phyloP scores from a whole-genome alignment of 2,113 vertebrate genomes.

The Cavia porcellus region DNA sequence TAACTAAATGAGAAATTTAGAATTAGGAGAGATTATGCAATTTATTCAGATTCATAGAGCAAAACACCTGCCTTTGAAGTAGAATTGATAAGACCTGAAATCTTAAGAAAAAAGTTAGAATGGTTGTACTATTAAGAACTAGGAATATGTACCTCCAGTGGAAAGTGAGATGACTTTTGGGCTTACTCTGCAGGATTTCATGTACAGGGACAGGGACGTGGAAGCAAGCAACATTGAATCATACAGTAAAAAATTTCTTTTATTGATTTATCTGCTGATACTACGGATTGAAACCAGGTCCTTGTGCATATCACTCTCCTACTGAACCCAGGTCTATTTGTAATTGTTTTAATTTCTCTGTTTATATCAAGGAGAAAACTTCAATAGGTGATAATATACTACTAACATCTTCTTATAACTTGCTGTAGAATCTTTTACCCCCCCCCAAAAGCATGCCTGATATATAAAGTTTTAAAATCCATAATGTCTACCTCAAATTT shows the following conservation, averaged over 20 bases:
- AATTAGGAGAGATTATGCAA: conserved; percentile 34
- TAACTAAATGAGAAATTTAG: conserved; percentile 31
- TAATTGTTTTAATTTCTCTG: background rate
- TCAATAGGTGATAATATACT: background rate
- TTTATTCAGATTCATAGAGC: background rate
- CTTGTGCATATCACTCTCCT: background rate
- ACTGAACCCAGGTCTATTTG: background rate
- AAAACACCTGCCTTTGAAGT: background rate
- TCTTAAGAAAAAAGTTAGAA: background rate
- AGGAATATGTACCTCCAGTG: background rate
- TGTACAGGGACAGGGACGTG: background rate
- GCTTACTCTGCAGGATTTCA: background rate
- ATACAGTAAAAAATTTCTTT: background rate
- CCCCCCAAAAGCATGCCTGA: background rate
- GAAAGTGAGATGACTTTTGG: background rate
- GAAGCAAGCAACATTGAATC: background rate
- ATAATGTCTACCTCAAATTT: background rate
- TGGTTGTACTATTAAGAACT: background rate
- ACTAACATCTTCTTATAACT: background rate
- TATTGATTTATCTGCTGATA: background rate
- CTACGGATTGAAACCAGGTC: background rate
- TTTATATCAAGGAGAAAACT: background rate
- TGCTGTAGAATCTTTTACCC: background rate
- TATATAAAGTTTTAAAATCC: background rate
- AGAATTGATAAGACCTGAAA: background rate